Conservation (phyloP, 35 echinoderm and acorn worm species). For the Lytechinus pictus region DNA sequence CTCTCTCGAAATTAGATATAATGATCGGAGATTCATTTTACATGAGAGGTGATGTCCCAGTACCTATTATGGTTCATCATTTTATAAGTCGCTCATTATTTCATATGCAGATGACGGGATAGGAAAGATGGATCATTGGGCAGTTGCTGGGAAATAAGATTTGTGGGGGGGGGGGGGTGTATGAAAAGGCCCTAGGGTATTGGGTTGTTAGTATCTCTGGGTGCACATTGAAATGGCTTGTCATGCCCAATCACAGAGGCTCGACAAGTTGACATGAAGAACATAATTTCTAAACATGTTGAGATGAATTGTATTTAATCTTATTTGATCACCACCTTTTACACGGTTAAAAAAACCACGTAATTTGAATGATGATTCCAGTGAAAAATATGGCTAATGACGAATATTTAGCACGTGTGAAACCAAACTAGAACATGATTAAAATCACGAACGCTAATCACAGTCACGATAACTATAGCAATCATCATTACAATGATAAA, state of each 20-base stretch:
- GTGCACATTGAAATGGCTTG: background rate
- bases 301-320: no score
- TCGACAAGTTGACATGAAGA: background rate
- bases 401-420: no score
- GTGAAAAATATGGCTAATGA: no score
- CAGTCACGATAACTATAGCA: no score
- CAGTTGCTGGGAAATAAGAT: background rate
- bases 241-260: background rate
- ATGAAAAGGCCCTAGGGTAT: background rate
- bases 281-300: background rate
- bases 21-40: background rate
- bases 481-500: no score
- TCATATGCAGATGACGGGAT: background rate
- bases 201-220: background rate
- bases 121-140: background rate
- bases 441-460: no score
- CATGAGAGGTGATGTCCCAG: background rate
- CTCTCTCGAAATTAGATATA: background rate
- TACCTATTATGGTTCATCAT: background rate
- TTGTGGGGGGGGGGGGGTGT: conserved; percentile 15
- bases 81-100: background rate
- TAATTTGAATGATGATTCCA: no score
- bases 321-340: no score
- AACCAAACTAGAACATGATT: no score
- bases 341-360: no score